phyloP scores from a whole-genome alignment of 2,797 vertebrate species.

The Sandelia bainsii region DNA sequence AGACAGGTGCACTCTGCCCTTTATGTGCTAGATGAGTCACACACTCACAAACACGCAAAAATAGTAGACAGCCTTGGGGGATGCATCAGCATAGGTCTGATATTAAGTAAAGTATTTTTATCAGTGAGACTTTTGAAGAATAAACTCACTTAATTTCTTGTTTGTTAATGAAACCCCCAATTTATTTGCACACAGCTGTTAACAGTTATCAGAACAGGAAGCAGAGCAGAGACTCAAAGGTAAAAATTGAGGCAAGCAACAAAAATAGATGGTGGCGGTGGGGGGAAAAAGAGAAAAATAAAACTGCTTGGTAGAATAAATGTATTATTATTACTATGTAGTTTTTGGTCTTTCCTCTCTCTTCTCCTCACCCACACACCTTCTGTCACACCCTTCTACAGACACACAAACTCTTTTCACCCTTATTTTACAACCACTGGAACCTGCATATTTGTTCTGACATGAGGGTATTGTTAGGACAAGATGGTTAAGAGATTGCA shows the following conservation, averaged over 20 bases:
- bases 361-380: conserved; percentile 13
- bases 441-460: conserved; percentile 42
- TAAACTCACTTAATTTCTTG: conserved; percentile 46
- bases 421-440: conserved; percentile 49
- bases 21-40: conserved; percentile 35
- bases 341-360: conserved; percentile 14
- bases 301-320: conserved; percentile 35
- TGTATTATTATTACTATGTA: too few species aligned
- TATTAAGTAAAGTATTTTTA: conserved; percentile 45
- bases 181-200: conserved; percentile 46
- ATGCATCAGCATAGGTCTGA: conserved; percentile 22
- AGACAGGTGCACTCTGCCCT: conserved; percentile 54
- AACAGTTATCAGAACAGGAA: conserved; percentile 53
- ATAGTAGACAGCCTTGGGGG: conserved; percentile 16
- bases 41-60: conserved; percentile 14
- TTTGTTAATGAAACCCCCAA: conserved; percentile 46
- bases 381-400: conserved; percentile 29
- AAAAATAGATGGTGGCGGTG: conserved; percentile 27
- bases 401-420: conserved; percentile 37
- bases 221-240: conserved; percentile 32
- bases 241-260: conserved; percentile 27
- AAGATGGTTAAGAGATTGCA: conserved; percentile 48
- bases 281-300: conserved; percentile 21
- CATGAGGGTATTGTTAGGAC: conserved; percentile 45
- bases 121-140: conserved; percentile 35